Base-by-base conservation (phyloP, 2,113 vertebrate genomes). In the Machaerirhynchus nigripectus region DNA sequence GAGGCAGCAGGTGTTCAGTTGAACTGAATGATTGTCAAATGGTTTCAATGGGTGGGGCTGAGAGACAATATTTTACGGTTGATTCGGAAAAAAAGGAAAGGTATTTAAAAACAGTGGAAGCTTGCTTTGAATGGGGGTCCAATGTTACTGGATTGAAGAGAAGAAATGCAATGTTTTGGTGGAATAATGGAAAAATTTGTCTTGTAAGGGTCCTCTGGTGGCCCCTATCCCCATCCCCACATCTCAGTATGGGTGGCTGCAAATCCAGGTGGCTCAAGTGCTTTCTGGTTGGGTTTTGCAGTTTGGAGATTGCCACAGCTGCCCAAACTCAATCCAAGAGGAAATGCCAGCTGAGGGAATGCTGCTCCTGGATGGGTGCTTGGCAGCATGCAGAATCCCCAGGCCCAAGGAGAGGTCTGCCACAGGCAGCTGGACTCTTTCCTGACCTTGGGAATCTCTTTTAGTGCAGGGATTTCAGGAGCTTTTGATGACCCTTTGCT, bases 401-500 rank as follows among this genome's bases (percentile, higher is more conserved):
- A 56, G 71, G 44, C 65, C 8, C 3, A 3, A 44, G 46, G n/a
- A 69, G 26, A 33, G 27, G 1, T 52, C 65, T 67, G n/a, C 9
- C 15, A 11, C 3, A 3, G 68, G 44, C 63, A 77, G 28, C 60
- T 67, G 28, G 56, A 33, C 16, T 27, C n/a, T 74, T 52, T 16
- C 27, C 39, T 70, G 59, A 18, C 55, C 19, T 55, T 8, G 8
- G 60, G 69, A 76, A 71, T 84, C 55, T 74, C 50, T 57, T 65
- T 35, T 28, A 37, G 37, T 26, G 13, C 3, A 2, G 16, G 9
- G 16, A 9, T 63, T 93, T 73, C 55, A 30, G 39, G 55, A 65
- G 37, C 30, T 40, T 76, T 35, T 53, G 23, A 39, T 0, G 2
- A 35, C 10, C 17, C 4, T 0, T 0, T 1, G 0, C 11, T 84